Conservation (phyloP, 1,140 invertebrate genomes). For the Caenorhabditis latens region DNA sequence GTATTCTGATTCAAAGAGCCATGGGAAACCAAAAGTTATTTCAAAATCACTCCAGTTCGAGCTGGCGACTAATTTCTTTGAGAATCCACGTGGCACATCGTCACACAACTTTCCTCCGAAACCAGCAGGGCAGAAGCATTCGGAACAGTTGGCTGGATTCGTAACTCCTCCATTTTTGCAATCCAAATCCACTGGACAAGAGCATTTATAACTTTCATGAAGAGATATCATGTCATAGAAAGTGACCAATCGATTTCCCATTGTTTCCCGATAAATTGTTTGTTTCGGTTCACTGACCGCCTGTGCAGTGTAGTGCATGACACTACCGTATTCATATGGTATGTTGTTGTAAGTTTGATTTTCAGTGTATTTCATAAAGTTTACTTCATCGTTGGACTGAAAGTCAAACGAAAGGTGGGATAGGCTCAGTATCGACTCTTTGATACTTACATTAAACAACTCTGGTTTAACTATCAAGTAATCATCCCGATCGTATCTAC, state of each 20-base stretch:
- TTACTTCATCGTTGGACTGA: neutral
- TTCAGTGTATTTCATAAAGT: neutral
- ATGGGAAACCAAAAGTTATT: neutral
- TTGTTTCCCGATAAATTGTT: neutral
- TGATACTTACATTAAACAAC: neutral
- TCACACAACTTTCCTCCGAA: constrained; percentile 8
- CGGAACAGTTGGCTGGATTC: neutral
- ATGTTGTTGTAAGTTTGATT: neutral
- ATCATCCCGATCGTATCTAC: constrained; percentile 1
- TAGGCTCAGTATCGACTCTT: neutral
- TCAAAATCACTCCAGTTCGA: neutral
- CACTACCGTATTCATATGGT: constrained; percentile 9
- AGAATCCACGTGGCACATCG: neutral
- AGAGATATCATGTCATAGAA: neutral
- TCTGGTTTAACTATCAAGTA: neutral
- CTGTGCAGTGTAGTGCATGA: neutral
- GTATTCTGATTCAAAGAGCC: neutral
- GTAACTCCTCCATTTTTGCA: constrained; percentile 13
- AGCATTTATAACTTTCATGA: neutral
- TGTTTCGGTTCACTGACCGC: neutral
- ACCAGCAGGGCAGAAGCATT: neutral
- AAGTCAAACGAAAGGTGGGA: neutral
- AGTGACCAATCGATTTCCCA: neutral
- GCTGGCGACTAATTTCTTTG: neutral
- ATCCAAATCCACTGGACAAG: neutral